These are phyloP conservation scores for Hiodon alosoides DNA, from an alignment of 2,113 vertebrate species.

Conservation along the genomic window DNA sequence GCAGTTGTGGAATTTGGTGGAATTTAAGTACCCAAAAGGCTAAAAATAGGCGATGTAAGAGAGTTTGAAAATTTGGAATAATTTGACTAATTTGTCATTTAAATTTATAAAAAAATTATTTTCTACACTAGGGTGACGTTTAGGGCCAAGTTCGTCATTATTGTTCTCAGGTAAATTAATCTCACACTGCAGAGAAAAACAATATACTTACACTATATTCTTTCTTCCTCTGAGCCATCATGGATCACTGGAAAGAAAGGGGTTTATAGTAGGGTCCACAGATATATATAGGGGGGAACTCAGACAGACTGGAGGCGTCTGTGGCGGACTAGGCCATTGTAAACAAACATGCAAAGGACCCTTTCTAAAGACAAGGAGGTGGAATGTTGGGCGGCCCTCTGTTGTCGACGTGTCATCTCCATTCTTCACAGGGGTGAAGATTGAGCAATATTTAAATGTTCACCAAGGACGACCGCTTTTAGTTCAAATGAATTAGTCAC, in stretches of 20 bases:
- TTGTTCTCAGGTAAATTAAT: not conserved
- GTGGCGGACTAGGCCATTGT: conserved; percentile 51
- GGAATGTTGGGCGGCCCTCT: conserved; percentile 24
- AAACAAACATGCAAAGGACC: conserved; percentile 50
- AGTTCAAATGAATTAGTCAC: conserved; percentile 32
- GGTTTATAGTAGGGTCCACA: conserved; percentile 14
- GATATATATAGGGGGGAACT: conserved; percentile 41
- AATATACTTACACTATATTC: too few relatives aligned
- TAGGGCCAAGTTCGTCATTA: not conserved
- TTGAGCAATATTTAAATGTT: conserved; percentile 32
- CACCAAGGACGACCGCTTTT: conserved; percentile 20
- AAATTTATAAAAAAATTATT: not conserved
- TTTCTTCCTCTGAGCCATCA: too few relatives aligned
- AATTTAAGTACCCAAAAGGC: too few relatives aligned
- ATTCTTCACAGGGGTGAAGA: conserved; percentile 36
- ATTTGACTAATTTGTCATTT: too few relatives aligned
- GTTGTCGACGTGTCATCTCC: conserved; percentile 17
- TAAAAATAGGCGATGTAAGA: too few relatives aligned
- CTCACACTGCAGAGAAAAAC: not conserved
- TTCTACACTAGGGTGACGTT: not conserved
- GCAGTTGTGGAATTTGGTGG: too few relatives aligned
- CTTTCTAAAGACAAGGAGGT: conserved; percentile 60
- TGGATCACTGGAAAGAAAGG: not conserved
- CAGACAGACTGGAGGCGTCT: conserved; percentile 56
- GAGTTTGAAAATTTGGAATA: too few relatives aligned